Evolutionary conservation across 92 coral and sea anemone species (phyloP), one percentile per base, ranked within the genome.

Genomic region (Epizoanthus illoricatus): DNA sequence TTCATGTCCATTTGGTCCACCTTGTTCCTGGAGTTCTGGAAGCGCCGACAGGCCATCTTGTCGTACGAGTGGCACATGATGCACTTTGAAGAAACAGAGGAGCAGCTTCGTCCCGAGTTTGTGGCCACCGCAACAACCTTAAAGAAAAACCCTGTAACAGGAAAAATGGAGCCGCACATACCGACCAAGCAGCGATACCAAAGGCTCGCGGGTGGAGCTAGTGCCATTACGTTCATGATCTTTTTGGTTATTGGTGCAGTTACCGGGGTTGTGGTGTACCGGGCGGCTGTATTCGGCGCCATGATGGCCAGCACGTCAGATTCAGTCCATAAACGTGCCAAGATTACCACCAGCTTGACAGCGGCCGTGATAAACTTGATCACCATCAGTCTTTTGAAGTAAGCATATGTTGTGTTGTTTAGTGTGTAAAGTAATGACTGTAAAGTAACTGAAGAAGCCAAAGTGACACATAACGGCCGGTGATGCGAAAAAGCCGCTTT

Each of bases 1-100:
- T 90, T 97, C 75, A 97, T 97, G 99, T 93, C 99, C 3, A 80
- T 97, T 79, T 97, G 99, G 99, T 97, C 99, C 49, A 97, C 99
- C 0, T 70, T 97, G 67, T 97, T 97, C 89, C 87, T 97, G 62
- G 99, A 97, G 85, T 92, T 97, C 74, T 97, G 99, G 99, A 97
- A 97, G 85, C 91, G 99, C 5, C 86, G 92, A 28, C 99, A 97
- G 84, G 98, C 97, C 16, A 88, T 90, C 24, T 90, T 97, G 39
- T 92, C 97, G 18, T 97, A 97, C 74, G 87, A 83, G 12, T 97
- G 99, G 99, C 99, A 97, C 67, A 91, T 94, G 91, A 89, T 87
- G 91, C 98, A 97, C 65, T 97, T 83, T 68, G 99, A 97, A 68
- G 99, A 97, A 39, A 64, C 86, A 11, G 99, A 97, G 78, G 98